Conservation (phyloP, 2,113 vertebrate genomes). For the Trematomus loennbergii region DNA sequence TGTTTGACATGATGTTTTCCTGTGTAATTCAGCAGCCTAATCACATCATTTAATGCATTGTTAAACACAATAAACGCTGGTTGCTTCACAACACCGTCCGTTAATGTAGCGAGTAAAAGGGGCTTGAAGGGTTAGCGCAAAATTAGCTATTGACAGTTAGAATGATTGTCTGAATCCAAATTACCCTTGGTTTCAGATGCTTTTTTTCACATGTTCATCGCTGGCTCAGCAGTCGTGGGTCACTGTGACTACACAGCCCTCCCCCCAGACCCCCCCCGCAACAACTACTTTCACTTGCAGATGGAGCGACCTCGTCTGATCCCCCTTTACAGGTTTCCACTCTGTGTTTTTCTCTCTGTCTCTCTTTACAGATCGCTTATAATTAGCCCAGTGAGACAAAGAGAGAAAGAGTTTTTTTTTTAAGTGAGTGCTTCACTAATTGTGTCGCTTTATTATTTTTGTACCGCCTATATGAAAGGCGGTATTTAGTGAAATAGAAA, state of each 20-base stretch:
- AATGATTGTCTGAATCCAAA: slow-evolving; percentile 73
- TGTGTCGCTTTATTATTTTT: slow-evolving; percentile 68
- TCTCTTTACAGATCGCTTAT: slow-evolving; percentile 61
- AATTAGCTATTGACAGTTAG: slow-evolving; percentile 76
- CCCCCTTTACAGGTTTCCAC: slow-evolving; percentile 49
- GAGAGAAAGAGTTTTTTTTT: slow-evolving; percentile 30
- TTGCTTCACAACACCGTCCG: slow-evolving; percentile 64
- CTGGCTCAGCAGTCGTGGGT: slow-evolving; percentile 21
- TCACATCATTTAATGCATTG: slow-evolving; percentile 80
- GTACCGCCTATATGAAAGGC: slow-evolving; percentile 60
- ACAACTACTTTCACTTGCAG: slow-evolving; percentile 42
- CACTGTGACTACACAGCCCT: slow-evolving; percentile 10
- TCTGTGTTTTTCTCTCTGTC: slow-evolving; percentile 41
- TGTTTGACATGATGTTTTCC: slow-evolving; percentile 35
- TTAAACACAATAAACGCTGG: slow-evolving; percentile 76
- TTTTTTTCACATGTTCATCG: neutral
- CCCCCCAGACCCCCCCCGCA: slow-evolving; percentile 16
- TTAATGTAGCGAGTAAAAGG: slow-evolving; percentile 74
- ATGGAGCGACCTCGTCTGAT: slow-evolving; percentile 52
- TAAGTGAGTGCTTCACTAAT: slow-evolving; percentile 69
- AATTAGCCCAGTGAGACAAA: slow-evolving; percentile 68
- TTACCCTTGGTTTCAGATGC: slow-evolving; percentile 20
- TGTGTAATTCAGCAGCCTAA: slow-evolving; percentile 71
- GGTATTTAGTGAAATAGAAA: slow-evolving; percentile 65
- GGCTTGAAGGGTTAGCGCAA: slow-evolving; percentile 67